phyloP scores from a whole-genome alignment of 2,113 vertebrate genomes.

The Aphelocoma coerulescens region DNA sequence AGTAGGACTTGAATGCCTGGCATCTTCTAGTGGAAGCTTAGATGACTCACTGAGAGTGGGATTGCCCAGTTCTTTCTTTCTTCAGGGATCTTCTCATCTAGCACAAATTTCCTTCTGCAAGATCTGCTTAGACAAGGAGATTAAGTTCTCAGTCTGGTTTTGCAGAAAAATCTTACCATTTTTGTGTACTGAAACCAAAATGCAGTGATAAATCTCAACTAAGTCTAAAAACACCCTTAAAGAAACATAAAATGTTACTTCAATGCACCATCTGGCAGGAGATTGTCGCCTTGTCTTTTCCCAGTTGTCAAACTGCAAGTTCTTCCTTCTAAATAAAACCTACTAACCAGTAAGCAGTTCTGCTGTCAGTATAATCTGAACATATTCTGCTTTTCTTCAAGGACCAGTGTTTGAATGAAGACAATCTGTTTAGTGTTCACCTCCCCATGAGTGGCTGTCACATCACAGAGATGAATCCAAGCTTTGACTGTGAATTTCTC shows the following conservation, averaged over 20 bases:
- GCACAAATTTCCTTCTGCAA: background rate
- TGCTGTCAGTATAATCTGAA: constrained; percentile 1
- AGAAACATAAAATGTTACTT: background rate
- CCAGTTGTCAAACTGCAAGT: constrained; percentile 25
- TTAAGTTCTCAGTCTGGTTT: background rate
- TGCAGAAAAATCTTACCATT: background rate
- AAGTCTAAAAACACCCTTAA: background rate
- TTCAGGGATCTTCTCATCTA: background rate
- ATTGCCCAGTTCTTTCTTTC: background rate
- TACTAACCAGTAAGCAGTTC: background rate
- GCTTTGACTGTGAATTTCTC: constrained; percentile 13
- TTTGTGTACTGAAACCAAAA: background rate
- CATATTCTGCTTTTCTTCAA: background rate
- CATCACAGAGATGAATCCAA: constrained; percentile 6
- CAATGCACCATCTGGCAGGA: background rate
- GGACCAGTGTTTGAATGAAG: constrained; percentile 14
- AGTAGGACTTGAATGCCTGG: background rate
- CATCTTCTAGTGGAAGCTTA: background rate
- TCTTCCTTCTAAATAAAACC: constrained; percentile 18
- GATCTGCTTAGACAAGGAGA: background rate
- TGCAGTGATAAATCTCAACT: background rate
- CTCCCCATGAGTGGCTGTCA: constrained; percentile 19
- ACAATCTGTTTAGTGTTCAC: constrained; percentile 49
- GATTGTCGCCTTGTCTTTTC: background rate
- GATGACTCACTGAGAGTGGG: background rate